Evolutionary conservation across 64 coral and sea anemone genomes (phyloP), one percentile per base, ranked within the genome.

Genomic region (Porites lutea): DNA sequence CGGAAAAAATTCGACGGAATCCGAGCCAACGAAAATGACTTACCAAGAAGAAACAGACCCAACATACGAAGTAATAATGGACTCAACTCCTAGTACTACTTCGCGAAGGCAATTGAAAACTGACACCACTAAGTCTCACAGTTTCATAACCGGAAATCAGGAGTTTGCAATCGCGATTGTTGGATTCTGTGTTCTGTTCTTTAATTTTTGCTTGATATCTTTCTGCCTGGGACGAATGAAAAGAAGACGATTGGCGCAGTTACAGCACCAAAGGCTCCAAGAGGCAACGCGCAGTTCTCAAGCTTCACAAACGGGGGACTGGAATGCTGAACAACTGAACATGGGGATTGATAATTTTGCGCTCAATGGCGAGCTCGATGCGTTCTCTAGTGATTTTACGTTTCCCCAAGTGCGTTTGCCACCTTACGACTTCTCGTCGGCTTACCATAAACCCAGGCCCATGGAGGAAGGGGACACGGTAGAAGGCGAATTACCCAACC

Each of bases 171-270:
- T 84, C 47, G 62, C 63, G 5, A 16, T 84, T 12, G 81, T 84
- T 47, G 81, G 81, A 48, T 84, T 84, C 69, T 84, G 62, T 47
- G 46, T 84, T 48, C 81, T 84, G 7, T 84, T 84, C n/a, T 68
- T 84, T 4, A 84, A 84, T 8, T 68, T 84, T 49, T 84, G 81
- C 63, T 69, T 84, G 47, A 21, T 84, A 5, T 68, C 81, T 9
- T 84, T 84, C 45, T 84, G 81, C 62, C 14, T 50, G 81, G 81
- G 45, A 5, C 81, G 81, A 23, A 68, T 68, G 47, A 84, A 84
- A 69, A 61, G 63, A 64, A 50, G 81, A 23, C 46, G 81, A 84
- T 46, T 68, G 11, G 44, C 12, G 9, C 81, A 52, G 63, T 46
- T 51, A 16, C 81, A 46, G 4, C 45, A 48, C 5, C 45, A 68